These are phyloP conservation scores for Trypoxylus dichotomus DNA, from an alignment of 1,140 invertebrate genomes.

Conservation along the genomic window DNA sequence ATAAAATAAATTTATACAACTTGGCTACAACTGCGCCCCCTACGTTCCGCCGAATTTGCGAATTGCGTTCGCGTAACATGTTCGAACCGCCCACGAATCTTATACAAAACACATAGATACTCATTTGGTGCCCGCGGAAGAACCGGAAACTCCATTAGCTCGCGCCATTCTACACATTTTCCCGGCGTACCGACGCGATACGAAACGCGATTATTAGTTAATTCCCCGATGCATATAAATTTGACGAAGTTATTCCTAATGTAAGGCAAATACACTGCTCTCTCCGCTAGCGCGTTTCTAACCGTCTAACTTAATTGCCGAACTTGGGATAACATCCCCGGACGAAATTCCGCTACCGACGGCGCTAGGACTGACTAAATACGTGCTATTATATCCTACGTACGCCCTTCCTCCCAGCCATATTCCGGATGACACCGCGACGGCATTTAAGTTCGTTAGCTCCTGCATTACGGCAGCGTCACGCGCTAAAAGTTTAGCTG, in stretches of 20 bases:
- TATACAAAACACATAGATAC: not conserved
- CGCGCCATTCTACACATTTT: not conserved
- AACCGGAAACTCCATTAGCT: not conserved
- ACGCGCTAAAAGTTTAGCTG: not conserved
- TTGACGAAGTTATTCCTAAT: conserved; percentile 11
- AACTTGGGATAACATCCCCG: not conserved
- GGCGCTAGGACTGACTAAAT: too few relatives aligned
- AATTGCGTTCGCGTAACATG: not conserved
- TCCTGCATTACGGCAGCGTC: not conserved
- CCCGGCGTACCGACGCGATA: not conserved
- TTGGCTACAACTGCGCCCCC: too few relatives aligned
- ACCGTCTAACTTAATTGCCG: conserved; percentile 15
- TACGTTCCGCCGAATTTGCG: not conserved
- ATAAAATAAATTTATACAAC: too few relatives aligned
- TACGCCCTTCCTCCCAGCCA: not conserved
- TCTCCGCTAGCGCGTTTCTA: not conserved
- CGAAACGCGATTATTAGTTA: conserved; percentile 11
- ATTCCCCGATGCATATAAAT: conserved; percentile 19
- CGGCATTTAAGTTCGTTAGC: not conserved
- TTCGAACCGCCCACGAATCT: not conserved
- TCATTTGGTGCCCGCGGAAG: not conserved
- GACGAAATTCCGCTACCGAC: not conserved
- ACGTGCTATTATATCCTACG: too few relatives aligned
- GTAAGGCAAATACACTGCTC: conserved; percentile 3
- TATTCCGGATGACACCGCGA: not conserved